A percentile compares a stretch with the other conserved stretches of the same genome.
These are phyloP conservation scores for Petrocephalus schoutedeni DNA, from an alignment of 2,797 vertebrate species.

Conservation along the genomic window DNA sequence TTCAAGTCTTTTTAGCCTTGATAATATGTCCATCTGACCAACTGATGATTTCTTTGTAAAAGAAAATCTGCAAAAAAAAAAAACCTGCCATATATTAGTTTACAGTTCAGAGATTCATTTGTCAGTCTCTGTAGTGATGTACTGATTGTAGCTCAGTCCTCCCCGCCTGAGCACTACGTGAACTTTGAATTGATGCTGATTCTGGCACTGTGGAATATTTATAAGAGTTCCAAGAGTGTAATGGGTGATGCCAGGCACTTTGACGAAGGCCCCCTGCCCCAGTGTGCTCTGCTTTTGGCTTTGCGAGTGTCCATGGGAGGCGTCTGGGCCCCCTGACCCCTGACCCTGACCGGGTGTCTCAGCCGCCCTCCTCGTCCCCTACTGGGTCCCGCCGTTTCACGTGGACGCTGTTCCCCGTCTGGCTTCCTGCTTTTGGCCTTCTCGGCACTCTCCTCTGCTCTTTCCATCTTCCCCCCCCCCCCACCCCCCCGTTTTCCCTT, in stretches of 20 bases:
- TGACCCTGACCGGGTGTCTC: neutral
- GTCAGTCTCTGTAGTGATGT: no score
- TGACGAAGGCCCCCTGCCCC: neutral
- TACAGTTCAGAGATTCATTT: no score
- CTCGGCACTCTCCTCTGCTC: slow-evolving; percentile 12
- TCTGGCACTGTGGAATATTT: neutral
- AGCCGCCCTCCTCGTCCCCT: neutral
- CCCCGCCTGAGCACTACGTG: neutral
- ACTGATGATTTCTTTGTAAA: no score
- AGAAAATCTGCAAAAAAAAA: no score
- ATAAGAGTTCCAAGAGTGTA: neutral
- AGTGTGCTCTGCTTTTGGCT: neutral
- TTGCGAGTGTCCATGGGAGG: neutral
- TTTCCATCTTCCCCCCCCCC: neutral
- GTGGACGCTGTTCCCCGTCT: neutral
- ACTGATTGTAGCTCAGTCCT: neutral
- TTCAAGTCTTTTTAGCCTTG: no score
- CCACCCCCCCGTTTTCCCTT: neutral
- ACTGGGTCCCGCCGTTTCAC: neutral
- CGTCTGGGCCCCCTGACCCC: neutral
- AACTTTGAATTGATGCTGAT: neutral
- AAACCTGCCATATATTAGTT: no score
- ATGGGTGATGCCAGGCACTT: neutral
- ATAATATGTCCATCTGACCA: no score
- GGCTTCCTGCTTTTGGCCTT: neutral